Base-by-base conservation (phyloP, 2,888 invertebrate species). In the Adelphocoris suturalis region DNA sequence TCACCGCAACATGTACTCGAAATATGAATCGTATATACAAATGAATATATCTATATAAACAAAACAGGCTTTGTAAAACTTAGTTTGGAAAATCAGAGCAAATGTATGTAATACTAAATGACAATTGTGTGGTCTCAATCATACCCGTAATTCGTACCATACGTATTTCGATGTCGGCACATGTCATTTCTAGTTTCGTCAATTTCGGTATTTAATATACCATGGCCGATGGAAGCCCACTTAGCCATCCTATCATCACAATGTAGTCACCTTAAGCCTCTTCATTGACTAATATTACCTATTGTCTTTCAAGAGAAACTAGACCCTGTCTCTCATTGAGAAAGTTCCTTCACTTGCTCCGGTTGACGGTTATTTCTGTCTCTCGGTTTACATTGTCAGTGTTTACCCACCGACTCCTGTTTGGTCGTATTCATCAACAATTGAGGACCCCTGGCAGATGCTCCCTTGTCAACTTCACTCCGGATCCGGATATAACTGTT, bases 391-490 rank as follows among this genome's bases (percentile, higher is more conserved):
- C 88, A 88, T 52, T 88, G 88, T 88, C 78, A 88, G 52, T 88
- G 88, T 88, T 88, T 88, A 88, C 88, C 23, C 86, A 23, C 85
- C 57, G 52, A 28, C 88, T 52, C 47, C 78, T 76, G 88, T 88
- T 88, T 88, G 78, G 88, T 88, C 88, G 48, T 88, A 47, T 88
- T 78, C 88, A 78, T 88, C 88, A 88, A 88, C 88, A 88, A 88
- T 78, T 61, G 88, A 23, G 88, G 88, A 88, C 88, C 48, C 86
- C 86, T 28, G 52, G 57, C 88, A 88, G 88, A 88, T 88, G 88
- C 61, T 88, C 78, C 88, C 76, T 76, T 88, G 88, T 88, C 88
- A 88, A 88, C 88, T 88, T 46, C 88, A 46, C 86, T 68, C 68
- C 55, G 55, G 52, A 78, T 88, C 88, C 88, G 88, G 88, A 61